These are phyloP conservation scores for Albula goreensis DNA, from an alignment of 2,113 vertebrate species.

Conservation along the genomic window DNA sequence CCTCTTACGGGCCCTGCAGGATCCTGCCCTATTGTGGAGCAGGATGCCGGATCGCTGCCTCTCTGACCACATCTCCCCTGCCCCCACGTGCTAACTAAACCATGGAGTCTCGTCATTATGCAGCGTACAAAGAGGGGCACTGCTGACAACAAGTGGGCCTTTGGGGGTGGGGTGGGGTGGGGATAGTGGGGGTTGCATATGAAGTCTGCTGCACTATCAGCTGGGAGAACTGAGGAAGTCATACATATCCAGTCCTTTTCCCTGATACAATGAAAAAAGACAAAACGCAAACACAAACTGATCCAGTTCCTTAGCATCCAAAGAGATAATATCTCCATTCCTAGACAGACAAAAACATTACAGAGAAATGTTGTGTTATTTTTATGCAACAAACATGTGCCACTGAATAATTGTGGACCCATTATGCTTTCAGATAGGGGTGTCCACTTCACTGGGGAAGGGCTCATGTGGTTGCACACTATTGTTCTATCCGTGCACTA, in stretches of 20 bases:
- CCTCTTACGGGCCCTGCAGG: neutral
- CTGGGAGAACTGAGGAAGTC: neutral
- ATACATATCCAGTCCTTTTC: neutral
- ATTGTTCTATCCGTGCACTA: too few relatives aligned
- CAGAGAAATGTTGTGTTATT: neutral
- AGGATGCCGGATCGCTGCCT: neutral
- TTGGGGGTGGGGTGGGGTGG: neutral
- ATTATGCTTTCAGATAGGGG: neutral
- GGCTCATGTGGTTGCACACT: too few relatives aligned
- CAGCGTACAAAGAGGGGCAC: neutral
- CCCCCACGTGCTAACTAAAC: conserved; percentile 17
- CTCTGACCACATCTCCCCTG: neutral
- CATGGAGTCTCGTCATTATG: neutral
- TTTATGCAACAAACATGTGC: neutral
- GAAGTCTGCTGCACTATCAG: neutral
- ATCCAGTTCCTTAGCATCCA: neutral
- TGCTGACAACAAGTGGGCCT: neutral
- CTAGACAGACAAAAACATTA: neutral
- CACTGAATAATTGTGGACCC: neutral
- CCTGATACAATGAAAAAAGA: neutral
- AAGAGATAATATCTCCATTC: neutral
- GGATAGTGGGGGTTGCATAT: neutral
- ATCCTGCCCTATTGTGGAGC: conserved; percentile 12
- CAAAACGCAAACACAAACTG: neutral
- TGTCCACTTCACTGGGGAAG: too few relatives aligned